phyloP scores from a whole-genome alignment of 1,140 invertebrate species.

The Colletes latitarsis region DNA sequence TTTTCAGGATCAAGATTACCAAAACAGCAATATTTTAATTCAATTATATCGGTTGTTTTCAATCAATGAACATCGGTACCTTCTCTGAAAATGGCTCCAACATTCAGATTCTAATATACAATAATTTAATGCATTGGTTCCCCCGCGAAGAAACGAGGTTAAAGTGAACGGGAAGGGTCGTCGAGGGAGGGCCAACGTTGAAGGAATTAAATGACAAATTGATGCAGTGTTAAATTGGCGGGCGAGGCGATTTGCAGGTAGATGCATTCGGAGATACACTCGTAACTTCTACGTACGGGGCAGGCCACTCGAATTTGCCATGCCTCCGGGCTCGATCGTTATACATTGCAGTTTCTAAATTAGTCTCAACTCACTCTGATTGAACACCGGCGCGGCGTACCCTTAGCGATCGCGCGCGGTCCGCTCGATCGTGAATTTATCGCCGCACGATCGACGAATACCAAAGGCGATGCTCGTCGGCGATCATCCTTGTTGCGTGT shows the following conservation, averaged over 20 bases:
- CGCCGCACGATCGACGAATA: slow-evolving; percentile 53
- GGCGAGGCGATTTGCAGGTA: slow-evolving; percentile 48
- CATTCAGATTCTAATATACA: no score
- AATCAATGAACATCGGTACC: no score
- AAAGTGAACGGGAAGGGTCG: no score
- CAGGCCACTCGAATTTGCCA: slow-evolving; percentile 54
- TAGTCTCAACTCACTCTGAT: slow-evolving; percentile 62
- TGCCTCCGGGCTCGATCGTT: slow-evolving; percentile 56
- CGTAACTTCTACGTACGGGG: slow-evolving; percentile 53
- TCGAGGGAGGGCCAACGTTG: not conserved
- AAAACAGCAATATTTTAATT: no score
- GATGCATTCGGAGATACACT: slow-evolving; percentile 61
- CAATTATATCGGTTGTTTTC: no score
- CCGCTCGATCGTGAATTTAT: slow-evolving; percentile 56
- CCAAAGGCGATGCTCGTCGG: slow-evolving; percentile 41
- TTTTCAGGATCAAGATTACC: no score
- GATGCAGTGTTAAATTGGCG: slow-evolving; percentile 57
- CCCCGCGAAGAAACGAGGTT: no score
- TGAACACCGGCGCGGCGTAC: slow-evolving; percentile 39
- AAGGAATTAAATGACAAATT: slow-evolving; percentile 63
- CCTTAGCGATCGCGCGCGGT: slow-evolving; percentile 37
- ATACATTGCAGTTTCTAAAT: slow-evolving; percentile 62
- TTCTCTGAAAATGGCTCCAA: no score
- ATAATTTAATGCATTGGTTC: no score
- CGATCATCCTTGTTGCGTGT: slow-evolving; percentile 6